Base-by-base conservation (phyloP, 2,888 invertebrate species). In the Caenorhabditis sp. region DNA sequence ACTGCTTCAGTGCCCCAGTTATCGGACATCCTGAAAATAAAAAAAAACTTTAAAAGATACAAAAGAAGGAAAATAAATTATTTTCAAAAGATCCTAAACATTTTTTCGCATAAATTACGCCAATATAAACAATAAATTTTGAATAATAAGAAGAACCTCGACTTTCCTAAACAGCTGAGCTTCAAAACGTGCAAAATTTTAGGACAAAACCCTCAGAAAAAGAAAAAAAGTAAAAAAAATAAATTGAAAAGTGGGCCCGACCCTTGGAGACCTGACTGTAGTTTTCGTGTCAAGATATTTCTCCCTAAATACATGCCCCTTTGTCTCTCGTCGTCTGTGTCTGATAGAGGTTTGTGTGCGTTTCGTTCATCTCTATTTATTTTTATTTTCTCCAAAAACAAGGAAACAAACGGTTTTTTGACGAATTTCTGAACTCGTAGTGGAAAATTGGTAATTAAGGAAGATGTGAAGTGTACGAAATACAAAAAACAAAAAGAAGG, bases 1-100 rank as follows among this genome's bases (percentile, higher is more conserved):
- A 58, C 60, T 64, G 63, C 73, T 69, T 74, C 74, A 63, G 74
- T 52, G 56, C 67, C 74, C 74, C 74, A 74, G 74, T 69, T 74
- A 63, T 74, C 74, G 61, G 74, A 50, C 74, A 74, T 74, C 31
- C 57, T 58, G 57, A 2, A 58, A 58, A 36, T 8, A 43, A 43
- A 43, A 58, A 36, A 20, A 43, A 43, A 43, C 43, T 43, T 17
- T 43, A 14, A 43, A 43, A 10, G 12, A 21, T 23, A 21, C 5
- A 21, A 52, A 10, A 23, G 23, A 21, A 52, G 8, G 21, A 52
- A 52, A 52, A 8, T 23, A 12, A 52, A 20, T 8, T 8, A 17
- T 21, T 20, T 52, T 7, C 8, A 20, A 20, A 21, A 52, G 21
- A 21, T 52, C 52, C 52, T 52, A 52, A 52, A 52, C 10, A 17